phyloP scores from a whole-genome alignment of 2,888 invertebrate genomes.

The Beris morrisii region DNA sequence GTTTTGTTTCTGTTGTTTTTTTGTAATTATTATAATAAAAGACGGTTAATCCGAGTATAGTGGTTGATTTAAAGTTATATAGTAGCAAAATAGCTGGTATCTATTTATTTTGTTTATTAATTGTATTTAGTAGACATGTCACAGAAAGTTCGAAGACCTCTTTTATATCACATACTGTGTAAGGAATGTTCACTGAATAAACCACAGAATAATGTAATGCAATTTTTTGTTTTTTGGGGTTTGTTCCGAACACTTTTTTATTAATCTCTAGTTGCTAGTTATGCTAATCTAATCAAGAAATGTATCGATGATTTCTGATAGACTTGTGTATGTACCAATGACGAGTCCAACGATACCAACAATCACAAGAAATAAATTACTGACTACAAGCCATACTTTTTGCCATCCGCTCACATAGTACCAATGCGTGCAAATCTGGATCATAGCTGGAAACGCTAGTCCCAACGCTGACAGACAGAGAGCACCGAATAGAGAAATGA shows the following conservation, averaged over 20 bases:
- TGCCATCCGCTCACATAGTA: constrained; percentile 62
- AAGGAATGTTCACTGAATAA: constrained; percentile 26
- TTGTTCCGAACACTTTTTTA: constrained; percentile 4
- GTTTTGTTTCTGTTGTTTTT: not conserved
- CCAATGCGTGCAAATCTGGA: constrained; percentile 84
- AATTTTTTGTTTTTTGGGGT: constrained; percentile 4
- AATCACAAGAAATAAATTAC: constrained; percentile 65
- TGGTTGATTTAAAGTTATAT: too few relatives aligned
- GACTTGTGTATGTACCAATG: constrained; percentile 70
- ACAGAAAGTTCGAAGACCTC: constrained; percentile 11
- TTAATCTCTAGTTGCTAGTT: not conserved
- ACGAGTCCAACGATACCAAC: constrained; percentile 69
- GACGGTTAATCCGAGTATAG: too few relatives aligned
- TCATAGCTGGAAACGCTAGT: constrained; percentile 85
- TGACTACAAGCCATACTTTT: constrained; percentile 62
- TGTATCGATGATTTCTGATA: constrained; percentile 63
- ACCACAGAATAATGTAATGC: constrained; percentile 14
- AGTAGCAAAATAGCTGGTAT: too few relatives aligned
- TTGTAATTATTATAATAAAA: too few relatives aligned
- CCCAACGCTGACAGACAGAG: constrained; percentile 86
- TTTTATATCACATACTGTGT: constrained; percentile 30
- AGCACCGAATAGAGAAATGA: constrained; percentile 84
- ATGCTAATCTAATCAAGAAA: constrained; percentile 6
- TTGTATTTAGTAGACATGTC: constrained; percentile 7
- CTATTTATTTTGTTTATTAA: not conserved